phyloP scores from a whole-genome alignment of 1,140 invertebrate species.

The Belonocnema kinseyi region DNA sequence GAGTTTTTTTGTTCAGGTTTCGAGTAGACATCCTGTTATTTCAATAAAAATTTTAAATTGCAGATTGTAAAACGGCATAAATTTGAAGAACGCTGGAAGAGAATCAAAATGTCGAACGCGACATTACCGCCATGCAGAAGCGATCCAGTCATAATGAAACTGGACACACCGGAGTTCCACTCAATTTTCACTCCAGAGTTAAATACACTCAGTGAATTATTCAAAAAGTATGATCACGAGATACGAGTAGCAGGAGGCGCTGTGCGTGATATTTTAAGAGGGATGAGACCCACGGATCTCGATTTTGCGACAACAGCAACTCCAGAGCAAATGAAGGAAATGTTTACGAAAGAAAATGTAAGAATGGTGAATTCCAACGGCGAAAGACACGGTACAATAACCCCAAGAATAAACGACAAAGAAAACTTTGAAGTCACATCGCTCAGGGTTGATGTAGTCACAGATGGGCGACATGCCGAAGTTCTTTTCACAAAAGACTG shows the following conservation, averaged over 20 bases:
- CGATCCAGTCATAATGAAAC: conserved; percentile 82
- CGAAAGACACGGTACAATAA: conserved; percentile 98
- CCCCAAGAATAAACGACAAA: conserved; percentile 96
- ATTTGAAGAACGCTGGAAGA: conserved; percentile 49
- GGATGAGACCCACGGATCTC: conserved; percentile 90
- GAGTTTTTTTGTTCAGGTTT: too few relatives aligned
- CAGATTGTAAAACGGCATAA: conserved; percentile 48
- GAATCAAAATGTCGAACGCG: conserved; percentile 49
- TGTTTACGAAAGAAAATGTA: conserved; percentile 91
- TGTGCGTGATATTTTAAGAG: conserved; percentile 96
- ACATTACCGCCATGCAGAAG: conserved; percentile 74
- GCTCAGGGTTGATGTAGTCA: conserved; percentile 92
- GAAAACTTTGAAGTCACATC: conserved; percentile 97
- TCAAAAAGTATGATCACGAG: conserved; percentile 90
- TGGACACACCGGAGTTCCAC: conserved; percentile 84
- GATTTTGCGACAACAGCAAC: conserved; percentile 99
- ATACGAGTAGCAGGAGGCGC: conserved; percentile 96
- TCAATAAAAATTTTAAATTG: background rate
- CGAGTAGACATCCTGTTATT: too few relatives aligned
- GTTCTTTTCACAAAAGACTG: conserved; percentile 97
- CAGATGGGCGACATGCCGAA: conserved; percentile 96
- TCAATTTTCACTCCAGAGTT: conserved; percentile 90
- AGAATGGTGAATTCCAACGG: conserved; percentile 96
- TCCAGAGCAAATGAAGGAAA: conserved; percentile 95
- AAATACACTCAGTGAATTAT: conserved; percentile 81